Conservation (phyloP, 2,888 invertebrate species). For the Pseudeuparius sepicola region DNA sequence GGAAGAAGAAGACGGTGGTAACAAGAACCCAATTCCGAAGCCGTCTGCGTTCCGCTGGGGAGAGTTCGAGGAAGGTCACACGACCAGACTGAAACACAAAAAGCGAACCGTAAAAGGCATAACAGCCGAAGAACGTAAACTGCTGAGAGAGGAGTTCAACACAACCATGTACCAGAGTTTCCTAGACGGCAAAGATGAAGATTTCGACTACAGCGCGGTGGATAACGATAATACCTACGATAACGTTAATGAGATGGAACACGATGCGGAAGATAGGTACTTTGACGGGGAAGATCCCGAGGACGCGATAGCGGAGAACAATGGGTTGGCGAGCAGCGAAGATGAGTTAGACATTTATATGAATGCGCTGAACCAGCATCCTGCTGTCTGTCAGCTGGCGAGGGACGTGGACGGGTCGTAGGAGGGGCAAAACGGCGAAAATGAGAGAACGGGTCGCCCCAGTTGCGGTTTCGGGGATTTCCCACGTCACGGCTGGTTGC, state of each 20-base stretch:
- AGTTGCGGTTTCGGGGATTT: too few relatives aligned
- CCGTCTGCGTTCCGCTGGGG: conserved; percentile 29
- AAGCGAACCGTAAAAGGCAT: conserved; percentile 9
- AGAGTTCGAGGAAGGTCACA: conserved; percentile 33
- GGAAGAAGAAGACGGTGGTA: conserved; percentile 9
- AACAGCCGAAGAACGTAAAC: conserved; percentile 46
- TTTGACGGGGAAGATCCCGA: conserved; percentile 77
- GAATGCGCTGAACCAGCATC: conserved; percentile 45
- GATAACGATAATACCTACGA: conserved; percentile 78
- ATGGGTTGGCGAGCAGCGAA: conserved; percentile 35
- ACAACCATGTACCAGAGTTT: conserved; percentile 80
- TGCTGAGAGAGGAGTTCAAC: conserved; percentile 71
- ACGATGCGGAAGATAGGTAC: conserved; percentile 84
- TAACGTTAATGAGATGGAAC: conserved; percentile 56
- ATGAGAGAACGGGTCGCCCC: too few relatives aligned
- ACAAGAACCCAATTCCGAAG: too few relatives aligned
- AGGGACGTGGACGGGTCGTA: conserved; percentile 26
- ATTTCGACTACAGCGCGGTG: conserved; percentile 74
- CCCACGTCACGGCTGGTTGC: too few relatives aligned
- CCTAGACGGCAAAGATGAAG: conserved; percentile 63
- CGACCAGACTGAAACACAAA: conserved; percentile 12
- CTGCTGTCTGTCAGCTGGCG: conserved; percentile 32
- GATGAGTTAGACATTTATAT: conserved; percentile 69
- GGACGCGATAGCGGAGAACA: conserved; percentile 22
- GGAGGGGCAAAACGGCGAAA: conserved; percentile 2